These are phyloP conservation scores for Oreochromis mossambicus DNA, from an alignment of 2,797 vertebrate species.

Conservation along the genomic window DNA sequence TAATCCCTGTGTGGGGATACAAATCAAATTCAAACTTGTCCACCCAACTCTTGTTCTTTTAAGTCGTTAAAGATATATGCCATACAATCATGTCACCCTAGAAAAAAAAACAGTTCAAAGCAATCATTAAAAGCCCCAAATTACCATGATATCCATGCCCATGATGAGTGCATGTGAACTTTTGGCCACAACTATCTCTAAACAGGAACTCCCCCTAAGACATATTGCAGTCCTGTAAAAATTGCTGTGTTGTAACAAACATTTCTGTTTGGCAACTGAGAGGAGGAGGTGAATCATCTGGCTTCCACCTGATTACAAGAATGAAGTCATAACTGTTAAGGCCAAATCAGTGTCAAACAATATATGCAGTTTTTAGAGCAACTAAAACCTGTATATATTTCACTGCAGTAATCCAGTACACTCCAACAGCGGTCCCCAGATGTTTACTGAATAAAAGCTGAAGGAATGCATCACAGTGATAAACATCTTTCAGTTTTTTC, in stretches of 20 bases:
- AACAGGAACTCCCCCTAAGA: background rate
- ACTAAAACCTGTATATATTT: background rate
- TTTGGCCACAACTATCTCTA: background rate
- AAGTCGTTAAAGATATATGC: background rate
- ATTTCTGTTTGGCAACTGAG: background rate
- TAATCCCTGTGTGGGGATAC: background rate
- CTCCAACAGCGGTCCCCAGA: background rate
- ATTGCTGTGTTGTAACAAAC: background rate
- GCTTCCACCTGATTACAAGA: background rate
- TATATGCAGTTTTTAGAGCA: background rate
- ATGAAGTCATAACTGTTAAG: background rate
- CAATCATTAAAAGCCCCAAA: background rate
- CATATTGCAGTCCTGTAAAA: background rate
- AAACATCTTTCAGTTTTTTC: background rate
- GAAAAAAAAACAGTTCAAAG: background rate
- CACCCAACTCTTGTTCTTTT: background rate
- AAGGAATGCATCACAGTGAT: background rate
- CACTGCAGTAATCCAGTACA: background rate
- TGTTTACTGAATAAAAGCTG: background rate
- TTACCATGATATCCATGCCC: background rate
- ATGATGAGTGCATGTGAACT: background rate
- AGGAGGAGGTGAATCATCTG: background rate
- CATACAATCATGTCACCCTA: background rate
- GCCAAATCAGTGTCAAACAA: background rate
- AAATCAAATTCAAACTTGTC: background rate